phyloP scores from a whole-genome alignment of 2,888 invertebrate species.

The Blastobasis adustella region DNA sequence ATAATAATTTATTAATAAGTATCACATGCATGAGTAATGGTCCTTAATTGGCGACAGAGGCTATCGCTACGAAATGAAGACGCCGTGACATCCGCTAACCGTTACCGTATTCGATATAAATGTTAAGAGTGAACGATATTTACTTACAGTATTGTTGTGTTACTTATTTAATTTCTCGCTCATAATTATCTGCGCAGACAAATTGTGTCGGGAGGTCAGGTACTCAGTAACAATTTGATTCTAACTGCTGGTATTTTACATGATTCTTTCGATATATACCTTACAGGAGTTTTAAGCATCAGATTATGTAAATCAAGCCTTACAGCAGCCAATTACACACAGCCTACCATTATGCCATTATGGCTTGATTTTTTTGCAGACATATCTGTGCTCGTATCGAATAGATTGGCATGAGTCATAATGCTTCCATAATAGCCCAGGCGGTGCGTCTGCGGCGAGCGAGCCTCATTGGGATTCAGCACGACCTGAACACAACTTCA shows the following conservation, averaged over 20 bases:
- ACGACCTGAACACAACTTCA: conserved; percentile 50
- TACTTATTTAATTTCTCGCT: no score
- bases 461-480: conserved; percentile 61
- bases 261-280: no score
- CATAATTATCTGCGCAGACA: no score
- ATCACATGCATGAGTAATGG: conserved; percentile 61
- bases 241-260: no score
- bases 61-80: conserved; percentile 59
- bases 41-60: conserved; percentile 63
- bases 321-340: no score
- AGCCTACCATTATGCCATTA: conserved; percentile 10
- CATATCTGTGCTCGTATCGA: no score
- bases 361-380: conserved; percentile 34
- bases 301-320: no score
- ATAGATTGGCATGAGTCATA: conserved; percentile 40
- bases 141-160: no score
- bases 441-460: background rate
- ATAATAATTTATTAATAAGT: conserved; percentile 47
- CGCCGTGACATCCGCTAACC: conserved; percentile 69
- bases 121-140: background rate
- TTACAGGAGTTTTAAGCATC: no score
- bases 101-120: conserved; percentile 35
- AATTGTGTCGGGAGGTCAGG: no score
- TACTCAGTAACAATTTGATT: no score
- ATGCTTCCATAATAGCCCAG: conserved; percentile 28